Evolutionary conservation across 2,888 invertebrate genomes (phyloP), one percentile per base, ranked within the genome.

Genomic region (Dyspetes luteomarginatus): DNA sequence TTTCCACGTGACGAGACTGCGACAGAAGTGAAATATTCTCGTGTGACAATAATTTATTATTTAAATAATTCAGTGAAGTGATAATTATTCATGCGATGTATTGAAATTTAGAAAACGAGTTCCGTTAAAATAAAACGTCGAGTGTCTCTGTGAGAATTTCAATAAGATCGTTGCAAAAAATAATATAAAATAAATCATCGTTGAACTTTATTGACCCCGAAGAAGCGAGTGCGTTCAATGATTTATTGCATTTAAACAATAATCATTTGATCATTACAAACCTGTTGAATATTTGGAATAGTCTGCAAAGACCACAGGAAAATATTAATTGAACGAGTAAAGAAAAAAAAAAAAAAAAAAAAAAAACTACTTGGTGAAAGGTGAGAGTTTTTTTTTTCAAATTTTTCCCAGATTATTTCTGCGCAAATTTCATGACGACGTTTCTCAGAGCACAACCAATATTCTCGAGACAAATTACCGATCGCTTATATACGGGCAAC

Each of bases 61-160:
- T 7, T 19, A 56, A 7, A 65, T 43, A 3, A 22, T 71, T n/a
- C n/a, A n/a, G 69, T 71, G 43, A 26, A 75, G 65, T 74, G 71
- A n/a, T 45, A 58, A 3, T 22, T 48, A 28, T 26, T 48, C 43
- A 19, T 19, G 12, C n/a, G n/a, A 24, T 9, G 64, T 58, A 52
- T n/a, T n/a, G n/a, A n/a, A n/a, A n/a, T n/a, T n/a, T n/a, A n/a
- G n/a, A n/a, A n/a, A n/a, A n/a, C n/a, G n/a, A n/a, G n/a, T n/a
- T n/a, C n/a, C n/a, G n/a, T n/a, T n/a, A n/a, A n/a, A n/a, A n/a
- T n/a, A n/a, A n/a, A n/a, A 26, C 43, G 26, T 43, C 17, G 36
- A 56, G 73, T 64, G 74, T 55, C 43, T 56, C 28, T 17, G 48
- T 17, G 58, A 5, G n/a, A 52, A 22, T 17, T 36, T 64, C 12